Evolutionary conservation across 2,797 vertebrate genomes (phyloP).

Genomic region (Glossophaga mutica): DNA sequence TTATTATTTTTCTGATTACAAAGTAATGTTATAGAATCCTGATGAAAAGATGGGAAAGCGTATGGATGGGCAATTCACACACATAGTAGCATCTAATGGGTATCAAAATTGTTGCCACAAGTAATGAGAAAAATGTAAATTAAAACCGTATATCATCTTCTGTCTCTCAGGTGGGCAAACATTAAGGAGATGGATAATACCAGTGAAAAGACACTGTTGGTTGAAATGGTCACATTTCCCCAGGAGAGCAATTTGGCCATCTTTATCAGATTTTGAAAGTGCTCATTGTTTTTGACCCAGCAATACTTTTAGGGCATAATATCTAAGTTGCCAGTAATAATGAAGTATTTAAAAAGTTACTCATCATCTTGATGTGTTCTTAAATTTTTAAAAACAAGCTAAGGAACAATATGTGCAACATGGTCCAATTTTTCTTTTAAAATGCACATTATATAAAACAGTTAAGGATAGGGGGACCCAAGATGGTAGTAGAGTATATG

Average conservation of each 20-base stretch:
- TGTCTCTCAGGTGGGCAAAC: background rate
- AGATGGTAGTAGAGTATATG: background rate
- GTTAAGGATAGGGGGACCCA: background rate
- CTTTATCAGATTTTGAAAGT: background rate
- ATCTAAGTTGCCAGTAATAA: background rate
- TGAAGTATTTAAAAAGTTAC: background rate
- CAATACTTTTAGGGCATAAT: background rate
- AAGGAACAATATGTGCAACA: background rate
- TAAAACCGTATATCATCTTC: background rate
- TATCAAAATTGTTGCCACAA: background rate
- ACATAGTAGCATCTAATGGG: background rate
- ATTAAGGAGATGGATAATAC: background rate
- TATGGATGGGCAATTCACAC: background rate
- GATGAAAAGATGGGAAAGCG: background rate
- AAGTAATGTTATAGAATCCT: background rate
- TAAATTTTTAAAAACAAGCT: background rate
- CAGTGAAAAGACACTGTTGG: background rate
- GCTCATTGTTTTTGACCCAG: background rate
- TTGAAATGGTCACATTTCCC: background rate
- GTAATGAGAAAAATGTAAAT: slow-evolving; percentile 6
- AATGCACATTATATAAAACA: background rate
- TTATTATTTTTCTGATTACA: slow-evolving; percentile 20
- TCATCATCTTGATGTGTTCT: background rate
- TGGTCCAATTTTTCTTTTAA: background rate
- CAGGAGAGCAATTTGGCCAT: background rate